Evolutionary conservation across 2,888 invertebrate genomes (phyloP).

Genomic region (Tuta absoluta): DNA sequence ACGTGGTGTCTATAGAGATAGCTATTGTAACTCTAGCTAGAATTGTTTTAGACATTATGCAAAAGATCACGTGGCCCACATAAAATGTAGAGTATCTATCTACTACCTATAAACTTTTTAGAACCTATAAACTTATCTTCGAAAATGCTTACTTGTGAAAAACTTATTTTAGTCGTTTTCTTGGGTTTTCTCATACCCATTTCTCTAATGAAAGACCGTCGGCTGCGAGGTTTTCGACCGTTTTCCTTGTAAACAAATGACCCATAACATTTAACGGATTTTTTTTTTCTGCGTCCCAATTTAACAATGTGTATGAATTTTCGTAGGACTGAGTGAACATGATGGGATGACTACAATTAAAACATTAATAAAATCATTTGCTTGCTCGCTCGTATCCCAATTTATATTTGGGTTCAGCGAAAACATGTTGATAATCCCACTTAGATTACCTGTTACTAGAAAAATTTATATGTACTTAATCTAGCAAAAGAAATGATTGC

Average conservation of each 20-base stretch:
- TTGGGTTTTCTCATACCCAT: slow-evolving; percentile 13
- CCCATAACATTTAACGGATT: slow-evolving; percentile 3
- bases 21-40: slow-evolving; percentile 21
- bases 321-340: neutral
- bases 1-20: neutral
- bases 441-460: no score
- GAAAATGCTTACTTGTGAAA: neutral
- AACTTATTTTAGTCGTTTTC: neutral
- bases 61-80: slow-evolving; percentile 4
- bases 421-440: no score
- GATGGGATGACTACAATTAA: no score
- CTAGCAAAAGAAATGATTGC: no score
- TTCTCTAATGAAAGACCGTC: slow-evolving; percentile 14
- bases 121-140: neutral
- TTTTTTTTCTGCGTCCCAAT: neutral
- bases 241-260: slow-evolving; percentile 15
- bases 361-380: no score
- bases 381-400: no score
- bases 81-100: neutral
- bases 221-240: neutral
- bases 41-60: slow-evolving; percentile 12
- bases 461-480: no score
- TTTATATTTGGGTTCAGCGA: no score
- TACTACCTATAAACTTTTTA: neutral
- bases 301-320: neutral